Conservation (phyloP, 2,113 vertebrate species). For the rat (Rattus norvegicus) region DNA sequence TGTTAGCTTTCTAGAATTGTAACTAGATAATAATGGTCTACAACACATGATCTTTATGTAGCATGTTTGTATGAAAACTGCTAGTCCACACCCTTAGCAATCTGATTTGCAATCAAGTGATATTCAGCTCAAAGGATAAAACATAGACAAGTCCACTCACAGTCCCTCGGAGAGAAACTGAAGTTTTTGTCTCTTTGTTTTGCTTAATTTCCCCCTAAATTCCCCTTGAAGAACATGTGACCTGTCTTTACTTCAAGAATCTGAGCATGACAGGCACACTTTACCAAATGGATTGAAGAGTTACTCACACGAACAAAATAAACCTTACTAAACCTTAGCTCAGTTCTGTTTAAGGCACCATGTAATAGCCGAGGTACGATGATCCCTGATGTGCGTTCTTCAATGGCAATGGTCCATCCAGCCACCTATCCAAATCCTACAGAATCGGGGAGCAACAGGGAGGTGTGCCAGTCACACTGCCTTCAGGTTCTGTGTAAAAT, state of each 20-base stretch:
- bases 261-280: slow-evolving; percentile 89
- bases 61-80: slow-evolving; percentile 86
- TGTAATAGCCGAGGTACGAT: slow-evolving; percentile 93
- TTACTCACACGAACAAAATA: slow-evolving; percentile 87
- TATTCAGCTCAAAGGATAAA: slow-evolving; percentile 88
- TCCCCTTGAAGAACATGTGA: slow-evolving; percentile 86
- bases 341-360: slow-evolving; percentile 93
- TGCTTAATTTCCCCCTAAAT: slow-evolving; percentile 70
- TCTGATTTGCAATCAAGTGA: slow-evolving; percentile 88
- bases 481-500: slow-evolving; percentile 88
- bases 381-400: slow-evolving; percentile 94
- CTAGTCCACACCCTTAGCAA: slow-evolving; percentile 84
- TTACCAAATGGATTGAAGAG: slow-evolving; percentile 88
- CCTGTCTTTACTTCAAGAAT: slow-evolving; percentile 87
- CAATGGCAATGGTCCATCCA: slow-evolving; percentile 91
- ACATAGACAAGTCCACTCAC: slow-evolving; percentile 84
- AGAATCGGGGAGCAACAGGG: slow-evolving; percentile 87
- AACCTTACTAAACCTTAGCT: slow-evolving; percentile 89
- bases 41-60: slow-evolving; percentile 83
- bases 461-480: slow-evolving; percentile 91
- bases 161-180: slow-evolving; percentile 86
- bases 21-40: slow-evolving; percentile 83
- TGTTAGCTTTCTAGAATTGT: slow-evolving; percentile 84
- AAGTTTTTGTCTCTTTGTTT: slow-evolving; percentile 75
- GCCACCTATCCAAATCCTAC: slow-evolving; percentile 90